phyloP scores from a whole-genome alignment of 1,140 invertebrate genomes.

The Eriocheir sinensis region DNA sequence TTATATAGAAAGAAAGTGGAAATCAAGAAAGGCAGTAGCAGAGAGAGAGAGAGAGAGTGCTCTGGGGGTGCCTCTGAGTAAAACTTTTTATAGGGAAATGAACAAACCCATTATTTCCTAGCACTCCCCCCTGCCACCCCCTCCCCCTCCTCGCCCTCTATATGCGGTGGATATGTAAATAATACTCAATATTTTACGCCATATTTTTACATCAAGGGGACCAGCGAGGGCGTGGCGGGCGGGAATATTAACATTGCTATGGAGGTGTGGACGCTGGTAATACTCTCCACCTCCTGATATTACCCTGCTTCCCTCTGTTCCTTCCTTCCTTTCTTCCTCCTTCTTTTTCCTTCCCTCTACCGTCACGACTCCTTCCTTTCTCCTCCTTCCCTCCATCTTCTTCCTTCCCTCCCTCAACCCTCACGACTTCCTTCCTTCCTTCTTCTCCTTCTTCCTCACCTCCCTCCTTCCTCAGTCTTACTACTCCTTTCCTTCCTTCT shows the following conservation, averaged over 20 bases:
- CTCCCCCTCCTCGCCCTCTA: not conserved
- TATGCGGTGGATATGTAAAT: not conserved
- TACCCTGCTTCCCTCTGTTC: not conserved
- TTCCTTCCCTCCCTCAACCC: not conserved
- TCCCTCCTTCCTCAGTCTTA: too few relatives aligned
- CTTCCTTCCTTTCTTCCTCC: conserved; percentile 8
- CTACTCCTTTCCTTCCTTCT: not conserved
- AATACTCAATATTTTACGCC: conserved; percentile 9
- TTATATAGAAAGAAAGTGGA: conserved; percentile 8
- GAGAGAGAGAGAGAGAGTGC: conserved; percentile 15
- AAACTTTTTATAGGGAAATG: conserved; percentile 25
- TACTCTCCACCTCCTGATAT: conserved; percentile 1
- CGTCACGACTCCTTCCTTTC: not conserved
- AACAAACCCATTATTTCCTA: not conserved
- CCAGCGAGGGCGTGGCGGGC: conserved; percentile 33
- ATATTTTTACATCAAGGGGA: conserved; percentile 29
- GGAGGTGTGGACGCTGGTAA: not conserved
- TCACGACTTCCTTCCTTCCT: not conserved
- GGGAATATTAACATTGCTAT: conserved; percentile 47
- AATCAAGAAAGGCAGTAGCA: not conserved
- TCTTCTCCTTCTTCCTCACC: not conserved
- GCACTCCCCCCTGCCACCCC: not conserved
- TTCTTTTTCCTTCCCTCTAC: not conserved
- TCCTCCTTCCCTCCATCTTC: not conserved
- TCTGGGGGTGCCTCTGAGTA: not conserved